Evolutionary conservation across 2,888 invertebrate species (phyloP), one percentile per base, ranked within the genome.

Genomic region (Congeria kusceri): DNA sequence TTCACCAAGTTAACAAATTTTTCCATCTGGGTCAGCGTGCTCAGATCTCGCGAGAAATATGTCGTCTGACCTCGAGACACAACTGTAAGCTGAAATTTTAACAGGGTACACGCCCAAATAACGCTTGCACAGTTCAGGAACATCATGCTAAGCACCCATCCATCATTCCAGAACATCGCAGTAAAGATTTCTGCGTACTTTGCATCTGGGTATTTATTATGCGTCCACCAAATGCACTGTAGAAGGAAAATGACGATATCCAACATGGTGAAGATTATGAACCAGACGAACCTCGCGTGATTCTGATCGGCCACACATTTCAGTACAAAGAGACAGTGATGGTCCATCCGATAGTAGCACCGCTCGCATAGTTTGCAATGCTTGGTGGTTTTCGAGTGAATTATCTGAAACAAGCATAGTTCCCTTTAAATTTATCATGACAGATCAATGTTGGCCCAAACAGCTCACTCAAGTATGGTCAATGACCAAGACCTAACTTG

Each of bases 281-380:
- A 91, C 87, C 89, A 87, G 44, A 92, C 78, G 80, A 93, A 93
- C 32, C 89, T 76, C 15, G 87, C 71, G 49, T 92, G 93, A 85
- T 92, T 93, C 69, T 89, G 85, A 53, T 84, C 68, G 4, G 91
- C 93, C 0, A 93, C 83, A 83, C 93, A 93, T 44, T 88, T 89
- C 64, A 93, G 81, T 18, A 93, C 86, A 79, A 92, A 93, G 57
- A 93, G 86, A 74, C 93, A 93, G 80, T 93, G 93, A 72, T 93
- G 93, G 75, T 93, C 93, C 89, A 92, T 89, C 62, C 89, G 83
- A 15, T 86, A 69, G 74, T 84, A 90, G 69, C 93, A 93, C n/a
- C 74, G 72, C 23, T 90, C 87, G 86, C 93, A 93, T 64, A 93
- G 85, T 65, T 87, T 88, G 78, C 93, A 93, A 82, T 93, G 93